phyloP scores from a whole-genome alignment of 2,888 invertebrate species.

The Mongoloraphidia duomilia region DNA sequence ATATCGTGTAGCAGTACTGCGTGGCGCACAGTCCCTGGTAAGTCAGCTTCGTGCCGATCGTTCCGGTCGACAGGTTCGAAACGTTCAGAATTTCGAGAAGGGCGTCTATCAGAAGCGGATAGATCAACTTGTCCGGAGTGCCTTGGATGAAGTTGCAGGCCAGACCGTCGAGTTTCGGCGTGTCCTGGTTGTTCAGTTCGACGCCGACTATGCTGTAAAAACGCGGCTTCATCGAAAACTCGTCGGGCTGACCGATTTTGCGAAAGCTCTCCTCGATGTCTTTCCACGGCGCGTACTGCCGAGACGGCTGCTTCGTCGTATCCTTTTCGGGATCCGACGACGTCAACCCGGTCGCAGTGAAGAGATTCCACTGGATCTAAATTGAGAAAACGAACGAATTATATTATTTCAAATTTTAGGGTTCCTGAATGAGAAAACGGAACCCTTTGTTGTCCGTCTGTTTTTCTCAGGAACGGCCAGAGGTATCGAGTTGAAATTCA shows the following conservation, averaged over 20 bases:
- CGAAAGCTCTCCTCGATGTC: conserved; percentile 64
- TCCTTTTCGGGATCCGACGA: conserved; percentile 42
- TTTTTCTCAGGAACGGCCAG: no score
- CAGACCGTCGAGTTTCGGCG: conserved; percentile 81
- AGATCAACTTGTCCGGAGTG: conserved; percentile 81
- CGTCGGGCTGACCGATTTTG: conserved; percentile 44
- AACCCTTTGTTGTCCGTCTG: no score
- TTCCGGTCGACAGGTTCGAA: conserved; percentile 46
- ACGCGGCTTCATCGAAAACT: conserved; percentile 65
- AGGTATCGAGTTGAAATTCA: no score
- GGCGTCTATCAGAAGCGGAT: conserved; percentile 74
- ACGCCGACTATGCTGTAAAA: conserved; percentile 80
- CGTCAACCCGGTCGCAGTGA: conserved; percentile 47
- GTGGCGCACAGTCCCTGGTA: conserved; percentile 63
- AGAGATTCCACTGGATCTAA: conserved; percentile 66
- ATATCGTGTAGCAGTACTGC: conserved; percentile 80
- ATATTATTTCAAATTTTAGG: no score
- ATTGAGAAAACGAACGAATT: conserved; percentile 8
- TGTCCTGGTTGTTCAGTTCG: conserved; percentile 62
- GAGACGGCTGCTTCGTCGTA: conserved; percentile 33
- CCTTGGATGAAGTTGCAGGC: conserved; percentile 91
- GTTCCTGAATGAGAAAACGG: no score
- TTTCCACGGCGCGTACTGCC: conserved; percentile 55
- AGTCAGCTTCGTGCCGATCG: conserved; percentile 28
- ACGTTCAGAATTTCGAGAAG: conserved; percentile 70